Base-by-base conservation (phyloP, 2,797 vertebrate genomes). In the Hylomyscus alleni region DNA sequence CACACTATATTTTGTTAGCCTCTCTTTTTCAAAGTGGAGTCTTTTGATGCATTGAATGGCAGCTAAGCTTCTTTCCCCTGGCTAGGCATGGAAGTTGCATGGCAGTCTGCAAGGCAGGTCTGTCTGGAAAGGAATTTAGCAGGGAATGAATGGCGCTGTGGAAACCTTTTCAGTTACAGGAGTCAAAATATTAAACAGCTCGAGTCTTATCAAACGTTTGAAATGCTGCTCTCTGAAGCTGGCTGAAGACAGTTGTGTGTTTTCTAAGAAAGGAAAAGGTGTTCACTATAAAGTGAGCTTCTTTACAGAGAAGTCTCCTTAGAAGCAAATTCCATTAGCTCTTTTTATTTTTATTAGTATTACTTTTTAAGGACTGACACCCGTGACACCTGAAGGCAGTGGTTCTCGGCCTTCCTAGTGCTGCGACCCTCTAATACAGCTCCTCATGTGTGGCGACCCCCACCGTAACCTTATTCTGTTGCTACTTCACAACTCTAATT, bases 131-230 rank as follows among this genome's bases (percentile, higher is more conserved):
- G n/a, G 52, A 93, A 62, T 50, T 82, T 67, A 60, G 9, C 65
- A 50, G 60, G 60, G 50, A 80, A 91, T 34, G 69, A 72, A 69
- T 81, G 58, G 58, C 65, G 77, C 83, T 78, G 1, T 0, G 52
- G 90, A 95, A 94, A 90, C 4, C 20, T 94, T 89, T 96, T 88
- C 88, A 92, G 67, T 92, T 82, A 56, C 44, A 93, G 34, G 58
- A 95, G 87, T 62, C 83, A 95, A 75, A 91, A 81, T 81, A 73
- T 47, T 73, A 54, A 89, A 81, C 31, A 91, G 84, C 37, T 84
- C 89, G 75, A 73, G 77, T 86, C 81, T 90, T 87, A 93, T 87
- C 34, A 78, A 80, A 19, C 93, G 60, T 86, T 92, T 94, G 93
- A 80, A 95, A 91, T 54, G 52, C 62, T 58, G 14, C 40, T 92